A percentile compares a stretch with the other conserved stretches of the same genome.
These are phyloP conservation scores for Girardinus metallicus DNA, from an alignment of 2,797 vertebrate species.

Conservation along the genomic window DNA sequence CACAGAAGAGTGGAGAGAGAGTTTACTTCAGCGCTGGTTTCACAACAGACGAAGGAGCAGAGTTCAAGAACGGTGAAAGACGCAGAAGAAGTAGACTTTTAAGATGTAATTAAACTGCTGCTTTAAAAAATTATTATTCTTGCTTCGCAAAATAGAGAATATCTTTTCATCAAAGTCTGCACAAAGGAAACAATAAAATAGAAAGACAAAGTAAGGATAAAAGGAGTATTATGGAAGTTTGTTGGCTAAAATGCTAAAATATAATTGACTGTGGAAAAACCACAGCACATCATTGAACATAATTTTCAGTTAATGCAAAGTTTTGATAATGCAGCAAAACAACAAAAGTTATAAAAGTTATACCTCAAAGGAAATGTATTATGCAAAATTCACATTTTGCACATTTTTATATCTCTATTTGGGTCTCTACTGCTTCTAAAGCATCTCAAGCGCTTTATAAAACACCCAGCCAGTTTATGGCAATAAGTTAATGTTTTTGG, in stretches of 20 bases:
- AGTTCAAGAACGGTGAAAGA: conserved; percentile 73
- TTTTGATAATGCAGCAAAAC: neutral
- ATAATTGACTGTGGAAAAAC: conserved; percentile 9
- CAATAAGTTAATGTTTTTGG: too few relatives aligned
- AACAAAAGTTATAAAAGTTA: too few relatives aligned
- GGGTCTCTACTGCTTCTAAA: too few relatives aligned
- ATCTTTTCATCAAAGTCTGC: conserved; percentile 53
- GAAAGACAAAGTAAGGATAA: conserved; percentile 19
- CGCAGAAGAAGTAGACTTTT: conserved; percentile 62
- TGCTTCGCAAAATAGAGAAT: conserved; percentile 46
- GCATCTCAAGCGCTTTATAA: too few relatives aligned
- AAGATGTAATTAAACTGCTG: conserved; percentile 73
- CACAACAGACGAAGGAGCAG: conserved; percentile 65
- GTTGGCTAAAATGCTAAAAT: conserved; percentile 39
- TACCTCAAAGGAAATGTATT: too few relatives aligned
- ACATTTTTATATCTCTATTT: too few relatives aligned
- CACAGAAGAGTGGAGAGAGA: conserved; percentile 25
- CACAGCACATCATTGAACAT: neutral
- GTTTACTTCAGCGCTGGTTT: conserved; percentile 48
- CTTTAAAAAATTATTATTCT: conserved; percentile 65
- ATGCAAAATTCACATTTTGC: too few relatives aligned
- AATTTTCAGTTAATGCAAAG: neutral
- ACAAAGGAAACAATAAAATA: conserved; percentile 17
- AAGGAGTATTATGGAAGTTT: conserved; percentile 18
- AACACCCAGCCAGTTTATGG: too few relatives aligned